These are phyloP conservation scores for Paragorgia papillata DNA, from an alignment of 92 coral and sea anemone species.

Conservation along the genomic window DNA sequence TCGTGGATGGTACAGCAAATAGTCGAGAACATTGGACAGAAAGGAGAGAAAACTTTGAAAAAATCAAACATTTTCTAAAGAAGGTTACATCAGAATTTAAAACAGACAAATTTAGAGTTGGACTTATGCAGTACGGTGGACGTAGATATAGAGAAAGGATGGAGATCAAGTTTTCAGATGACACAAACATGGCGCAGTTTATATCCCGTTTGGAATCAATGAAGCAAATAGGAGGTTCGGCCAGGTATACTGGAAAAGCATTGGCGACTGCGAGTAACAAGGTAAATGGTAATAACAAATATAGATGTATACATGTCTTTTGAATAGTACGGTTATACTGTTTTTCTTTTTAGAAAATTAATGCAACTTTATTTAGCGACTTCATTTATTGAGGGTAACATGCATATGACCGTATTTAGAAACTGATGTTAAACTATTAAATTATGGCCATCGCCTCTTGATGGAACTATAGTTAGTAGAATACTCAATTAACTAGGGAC, in stretches of 20 bases:
- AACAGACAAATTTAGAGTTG: constrained; percentile 11
- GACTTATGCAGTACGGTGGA: constrained; percentile 31
- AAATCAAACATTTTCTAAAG: constrained; percentile 9
- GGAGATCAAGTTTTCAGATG: constrained; percentile 19
- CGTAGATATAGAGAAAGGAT: not conserved
- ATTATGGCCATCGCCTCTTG: too few relatives aligned
- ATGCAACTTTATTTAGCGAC: too few relatives aligned
- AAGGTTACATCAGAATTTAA: constrained; percentile 11
- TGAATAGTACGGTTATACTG: too few relatives aligned
- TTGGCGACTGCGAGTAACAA: constrained; percentile 21
- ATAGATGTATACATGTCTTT: too few relatives aligned
- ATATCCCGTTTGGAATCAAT: not conserved
- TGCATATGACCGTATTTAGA: too few relatives aligned
- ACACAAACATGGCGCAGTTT: not conserved
- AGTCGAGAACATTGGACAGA: constrained; percentile 1
- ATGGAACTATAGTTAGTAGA: too few relatives aligned
- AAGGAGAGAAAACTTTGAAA: not conserved
- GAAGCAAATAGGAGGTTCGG: constrained; percentile 2
- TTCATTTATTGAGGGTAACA: too few relatives aligned
- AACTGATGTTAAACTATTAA: too few relatives aligned
- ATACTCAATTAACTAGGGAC: too few relatives aligned
- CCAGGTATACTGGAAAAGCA: constrained; percentile 5
- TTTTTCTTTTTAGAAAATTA: too few relatives aligned
- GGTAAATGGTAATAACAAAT: too few relatives aligned
- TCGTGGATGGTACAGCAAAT: constrained; percentile 26